Base-by-base conservation (phyloP, 2,888 invertebrate species). In the Agriopis aurantiaria region DNA sequence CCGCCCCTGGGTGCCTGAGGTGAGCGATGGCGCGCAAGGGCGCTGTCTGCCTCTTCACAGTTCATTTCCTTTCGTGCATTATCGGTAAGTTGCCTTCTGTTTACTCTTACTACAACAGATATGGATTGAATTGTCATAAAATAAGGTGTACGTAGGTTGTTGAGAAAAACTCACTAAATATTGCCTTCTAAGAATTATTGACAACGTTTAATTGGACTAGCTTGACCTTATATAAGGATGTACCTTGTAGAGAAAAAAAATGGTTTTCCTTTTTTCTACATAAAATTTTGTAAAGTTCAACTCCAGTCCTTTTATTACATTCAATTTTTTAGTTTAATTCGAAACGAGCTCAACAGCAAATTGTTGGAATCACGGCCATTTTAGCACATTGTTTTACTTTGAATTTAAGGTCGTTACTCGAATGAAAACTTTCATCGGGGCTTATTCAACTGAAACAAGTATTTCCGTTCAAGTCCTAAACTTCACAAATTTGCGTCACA, bases 1-100 rank as follows among this genome's bases (percentile, higher is more conserved):
- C 79, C 80, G 23, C 74, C 78, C 79, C 78, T 75, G 76, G 78
- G 72, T 81, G 75, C 69, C 68, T 78, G 78, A 81, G 82, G 78
- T 71, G 70, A 86, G 86, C 81, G 82, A 94, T 93, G 93, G 89
- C 89, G 84, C 88, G 89, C 66, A 82, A 81, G 74, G 80, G 87
- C 73, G 86, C 88, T 76, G 87, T 88, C 80, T 91, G 87, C 88
- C 86, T 94, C 78, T 91, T 94, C 83, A 91, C 91, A 77, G 90
- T 90, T 82, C 90, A 93, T 88, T 93, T 94, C 85, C 89, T 94
- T 80, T 91, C 91, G 71, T 92, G 88, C 81, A 88, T 94, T 86
- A 90, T 91, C 82, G 91, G 94, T 94, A 80, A 93, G 94, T 86
- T 60, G 17, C 41, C 68, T 68, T 70, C 62, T 58, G 12, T 33